phyloP scores from a whole-genome alignment of 2,888 invertebrate genomes.

The Cenopis cana region DNA sequence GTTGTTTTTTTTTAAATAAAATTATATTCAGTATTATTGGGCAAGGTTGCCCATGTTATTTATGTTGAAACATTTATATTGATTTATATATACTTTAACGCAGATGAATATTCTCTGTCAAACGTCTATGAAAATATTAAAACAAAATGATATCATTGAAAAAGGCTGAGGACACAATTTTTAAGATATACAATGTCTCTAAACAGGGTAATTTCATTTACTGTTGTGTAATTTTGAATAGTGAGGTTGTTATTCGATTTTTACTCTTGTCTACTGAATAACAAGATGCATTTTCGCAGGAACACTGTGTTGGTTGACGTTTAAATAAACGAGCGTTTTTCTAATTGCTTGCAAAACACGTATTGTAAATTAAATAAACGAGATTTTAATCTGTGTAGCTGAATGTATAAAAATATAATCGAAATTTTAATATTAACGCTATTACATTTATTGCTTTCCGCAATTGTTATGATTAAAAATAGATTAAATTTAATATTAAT shows the following conservation, averaged over 20 bases:
- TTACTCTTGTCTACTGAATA: conserved; percentile 65
- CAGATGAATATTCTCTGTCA: conserved; percentile 61
- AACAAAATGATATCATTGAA: conserved; percentile 80
- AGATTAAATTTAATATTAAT: conserved; percentile 46
- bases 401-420: conserved; percentile 35
- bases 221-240: conserved; percentile 78
- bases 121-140: conserved; percentile 54
- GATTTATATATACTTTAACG: conserved; percentile 14
- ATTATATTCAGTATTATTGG: conserved; percentile 5
- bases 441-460: conserved; percentile 33
- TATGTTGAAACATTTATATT: conserved; percentile 25
- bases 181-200: conserved; percentile 84
- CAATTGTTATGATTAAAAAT: conserved; percentile 35
- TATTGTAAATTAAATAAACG: conserved; percentile 5
- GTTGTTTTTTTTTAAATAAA: background rate
- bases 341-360: conserved; percentile 30
- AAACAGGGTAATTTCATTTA: conserved; percentile 83
- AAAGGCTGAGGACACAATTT: conserved; percentile 84
- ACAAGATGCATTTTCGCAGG: conserved; percentile 59
- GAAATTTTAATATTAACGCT: conserved; percentile 34
- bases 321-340: conserved; percentile 35
- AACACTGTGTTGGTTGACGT: conserved; percentile 48
- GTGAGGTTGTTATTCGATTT: conserved; percentile 74
- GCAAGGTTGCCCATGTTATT: conserved; percentile 15
- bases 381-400: conserved; percentile 41